Base-by-base conservation (phyloP, 2,113 vertebrate genomes). In the Notothenia coriiceps region DNA sequence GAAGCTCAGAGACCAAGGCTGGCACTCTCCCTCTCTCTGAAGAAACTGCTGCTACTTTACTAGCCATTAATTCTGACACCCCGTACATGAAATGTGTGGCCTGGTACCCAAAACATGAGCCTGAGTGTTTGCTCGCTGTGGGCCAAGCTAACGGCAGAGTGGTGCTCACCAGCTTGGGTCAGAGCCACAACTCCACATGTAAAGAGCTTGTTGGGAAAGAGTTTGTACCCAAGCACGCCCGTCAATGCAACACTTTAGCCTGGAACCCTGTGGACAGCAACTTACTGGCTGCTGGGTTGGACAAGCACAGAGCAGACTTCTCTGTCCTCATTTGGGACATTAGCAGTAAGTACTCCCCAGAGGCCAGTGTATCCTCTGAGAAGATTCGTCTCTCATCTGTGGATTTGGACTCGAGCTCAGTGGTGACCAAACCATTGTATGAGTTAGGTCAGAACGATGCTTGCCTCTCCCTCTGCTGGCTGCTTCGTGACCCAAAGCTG, bases 11-110 rank as follows among this genome's bases (percentile, higher is more conserved):
- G 65, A 93, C 96, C 50, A 98, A 97, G 90, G 96, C 96, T 0
- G 98, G 98, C 13, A 96, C 96, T 7, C 90, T 99, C 33, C 95
- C 96, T 0, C 82, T 99, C 7, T 99, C 98, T 0, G 96, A 98
- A 64, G 97, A 98, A 87, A 98, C 97, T 0, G 96, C 97, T 0
- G 98, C 98, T 6, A 99, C 97, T 0, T 90, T 99, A 0, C 83
- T 99, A 1, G 97, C 98, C 18, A 98, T 99, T 64, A 99, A 99
- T 84, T 99, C 98, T 0, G 98, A 99, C 60, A 98, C 98, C 0
- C 98, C 98, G 0, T 99, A 99, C 63, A 98, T 99, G 98, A 99
- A 99, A 93, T 99, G 98, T n/a, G 97, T 99, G 84, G 98, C 98
- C 43, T 99, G 98, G 98, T 99, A 98, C 88, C 98, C 98, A 0